phyloP scores from a whole-genome alignment of 2,888 invertebrate genomes.

The Scaptomyza polygonia region DNA sequence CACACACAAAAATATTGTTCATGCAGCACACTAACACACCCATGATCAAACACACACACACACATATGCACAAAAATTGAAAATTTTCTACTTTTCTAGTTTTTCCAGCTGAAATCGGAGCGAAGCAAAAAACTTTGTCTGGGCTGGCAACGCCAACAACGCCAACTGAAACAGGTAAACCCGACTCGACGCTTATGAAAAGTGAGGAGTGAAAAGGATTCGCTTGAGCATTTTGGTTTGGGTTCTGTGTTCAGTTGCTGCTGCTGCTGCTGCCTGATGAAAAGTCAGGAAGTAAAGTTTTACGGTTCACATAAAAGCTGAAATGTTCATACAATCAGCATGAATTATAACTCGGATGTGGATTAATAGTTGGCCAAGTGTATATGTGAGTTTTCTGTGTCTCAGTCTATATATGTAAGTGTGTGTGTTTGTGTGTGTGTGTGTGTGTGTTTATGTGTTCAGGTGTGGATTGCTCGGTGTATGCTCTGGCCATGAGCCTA shows the following conservation, averaged over 20 bases:
- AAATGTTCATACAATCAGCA: conserved; percentile 80
- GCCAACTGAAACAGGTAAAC: conserved; percentile 43
- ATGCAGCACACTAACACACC: conserved; percentile 37
- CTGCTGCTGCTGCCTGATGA: conserved; percentile 71
- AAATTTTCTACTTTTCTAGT: conserved; percentile 54
- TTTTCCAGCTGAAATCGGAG: conserved; percentile 54
- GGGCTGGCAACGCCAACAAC: conserved; percentile 33
- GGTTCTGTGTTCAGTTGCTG: conserved; percentile 10
- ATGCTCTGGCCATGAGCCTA: conserved; percentile 16
- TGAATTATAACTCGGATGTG: conserved; percentile 80
- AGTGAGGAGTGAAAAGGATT: conserved; percentile 15
- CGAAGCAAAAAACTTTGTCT: conserved; percentile 59
- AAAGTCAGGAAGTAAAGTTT: conserved; percentile 79
- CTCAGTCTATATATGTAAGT: background rate
- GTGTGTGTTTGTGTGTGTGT: background rate
- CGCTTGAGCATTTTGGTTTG: conserved; percentile 14
- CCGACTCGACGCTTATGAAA: conserved; percentile 8
- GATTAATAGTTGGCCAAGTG: conserved; percentile 73
- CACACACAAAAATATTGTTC: conserved; percentile 63
- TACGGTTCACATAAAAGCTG: conserved; percentile 80
- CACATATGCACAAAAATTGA: conserved; percentile 52
- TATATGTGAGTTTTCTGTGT: conserved; percentile 10
- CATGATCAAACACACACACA: conserved; percentile 39
- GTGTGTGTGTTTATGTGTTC: conserved; percentile 22
- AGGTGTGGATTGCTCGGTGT: conserved; percentile 8